Conservation (phyloP, 2,797 vertebrate genomes). For the Pipistrellus kuhlii region DNA sequence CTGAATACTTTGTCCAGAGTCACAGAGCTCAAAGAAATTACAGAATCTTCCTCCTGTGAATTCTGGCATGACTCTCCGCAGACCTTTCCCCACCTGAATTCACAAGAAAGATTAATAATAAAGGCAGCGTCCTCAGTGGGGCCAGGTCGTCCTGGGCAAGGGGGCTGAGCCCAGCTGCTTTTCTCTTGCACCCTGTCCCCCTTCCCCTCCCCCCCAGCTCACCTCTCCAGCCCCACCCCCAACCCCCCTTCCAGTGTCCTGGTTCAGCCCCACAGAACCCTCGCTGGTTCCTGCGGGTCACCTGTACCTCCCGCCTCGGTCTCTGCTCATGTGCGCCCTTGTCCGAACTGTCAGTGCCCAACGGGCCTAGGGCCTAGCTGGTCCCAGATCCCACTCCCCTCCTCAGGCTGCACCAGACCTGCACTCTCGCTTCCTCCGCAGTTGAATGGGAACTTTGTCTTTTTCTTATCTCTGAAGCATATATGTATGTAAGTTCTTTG, state of each 20-base stretch:
- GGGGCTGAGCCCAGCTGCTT: not conserved
- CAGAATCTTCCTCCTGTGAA: conserved; percentile 74
- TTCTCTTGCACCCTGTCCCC: not conserved
- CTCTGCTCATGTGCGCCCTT: not conserved
- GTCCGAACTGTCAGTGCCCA: not conserved
- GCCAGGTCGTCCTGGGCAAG: not conserved
- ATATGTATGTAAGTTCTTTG: no score
- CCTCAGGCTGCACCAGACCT: not conserved
- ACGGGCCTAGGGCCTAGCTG: no score
- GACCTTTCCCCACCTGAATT: conserved; percentile 71
- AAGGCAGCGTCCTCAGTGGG: not conserved
- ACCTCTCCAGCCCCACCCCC: not conserved
- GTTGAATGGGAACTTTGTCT: not conserved
- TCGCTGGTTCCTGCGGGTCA: no score
- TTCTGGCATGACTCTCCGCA: conserved; percentile 72
- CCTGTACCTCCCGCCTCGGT: not conserved
- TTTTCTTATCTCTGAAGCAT: no score
- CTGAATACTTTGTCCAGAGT: conserved; percentile 81
- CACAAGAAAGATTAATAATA: conserved; percentile 57
- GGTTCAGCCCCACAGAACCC: not conserved
- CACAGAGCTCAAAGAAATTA: conserved; percentile 79
- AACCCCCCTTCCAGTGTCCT: not conserved
- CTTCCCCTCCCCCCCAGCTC: not conserved
- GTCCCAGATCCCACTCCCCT: not conserved
- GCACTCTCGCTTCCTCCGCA: not conserved